phyloP scores from a whole-genome alignment of 1,140 invertebrate species.

The Diorhabda elongata region DNA sequence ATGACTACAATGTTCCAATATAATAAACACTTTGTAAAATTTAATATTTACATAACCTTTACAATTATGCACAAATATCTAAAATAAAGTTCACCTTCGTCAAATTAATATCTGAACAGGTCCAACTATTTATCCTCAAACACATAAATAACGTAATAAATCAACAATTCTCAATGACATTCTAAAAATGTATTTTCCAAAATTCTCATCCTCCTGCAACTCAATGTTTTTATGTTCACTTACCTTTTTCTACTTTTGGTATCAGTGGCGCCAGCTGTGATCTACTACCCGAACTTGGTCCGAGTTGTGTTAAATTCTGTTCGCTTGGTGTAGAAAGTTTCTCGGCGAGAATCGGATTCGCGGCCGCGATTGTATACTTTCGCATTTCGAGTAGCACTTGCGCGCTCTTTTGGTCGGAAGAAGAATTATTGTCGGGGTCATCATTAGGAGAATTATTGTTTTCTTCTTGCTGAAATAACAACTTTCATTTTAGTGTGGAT shows the following conservation, averaged over 20 bases:
- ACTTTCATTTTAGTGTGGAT: background rate
- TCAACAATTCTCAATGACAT: too few relatives aligned
- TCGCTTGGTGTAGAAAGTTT: slow-evolving; percentile 56
- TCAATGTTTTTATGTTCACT: slow-evolving; percentile 1
- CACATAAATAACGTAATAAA: too few relatives aligned
- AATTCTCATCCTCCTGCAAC: too few relatives aligned
- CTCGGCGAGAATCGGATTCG: slow-evolving; percentile 73
- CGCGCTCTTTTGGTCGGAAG: slow-evolving; percentile 40
- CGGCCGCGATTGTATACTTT: slow-evolving; percentile 75
- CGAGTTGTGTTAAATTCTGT: slow-evolving; percentile 34
- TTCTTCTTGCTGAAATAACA: slow-evolving; percentile 45
- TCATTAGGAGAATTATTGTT: slow-evolving; percentile 45
- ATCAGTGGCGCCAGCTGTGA: slow-evolving; percentile 42
- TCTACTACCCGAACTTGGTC: slow-evolving; percentile 25
- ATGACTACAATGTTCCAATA: too few relatives aligned
- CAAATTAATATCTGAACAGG: too few relatives aligned
- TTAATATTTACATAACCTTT: too few relatives aligned
- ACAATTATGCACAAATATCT: too few relatives aligned
- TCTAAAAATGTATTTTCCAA: too few relatives aligned
- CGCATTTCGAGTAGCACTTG: slow-evolving; percentile 49
- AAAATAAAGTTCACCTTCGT: too few relatives aligned
- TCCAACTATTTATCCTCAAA: too few relatives aligned
- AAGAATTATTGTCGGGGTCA: slow-evolving; percentile 30
- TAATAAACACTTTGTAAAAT: too few relatives aligned
- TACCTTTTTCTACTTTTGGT: slow-evolving; percentile 48